These are phyloP conservation scores for Cetonia aurata DNA, from an alignment of 2,888 invertebrate species.

Conservation along the genomic window DNA sequence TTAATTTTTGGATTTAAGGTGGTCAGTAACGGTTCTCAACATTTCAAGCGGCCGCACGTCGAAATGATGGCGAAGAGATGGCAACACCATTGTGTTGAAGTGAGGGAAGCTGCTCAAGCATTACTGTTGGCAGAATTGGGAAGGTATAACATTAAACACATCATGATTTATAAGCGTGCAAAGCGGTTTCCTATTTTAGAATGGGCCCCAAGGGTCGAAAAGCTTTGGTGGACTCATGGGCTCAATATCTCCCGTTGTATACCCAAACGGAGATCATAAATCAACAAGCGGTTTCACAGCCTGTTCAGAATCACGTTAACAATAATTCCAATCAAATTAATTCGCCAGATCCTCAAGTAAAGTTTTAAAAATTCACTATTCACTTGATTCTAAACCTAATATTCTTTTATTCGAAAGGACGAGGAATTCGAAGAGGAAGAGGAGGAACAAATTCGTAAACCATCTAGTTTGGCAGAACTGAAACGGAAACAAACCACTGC, in stretches of 20 bases:
- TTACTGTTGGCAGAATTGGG: slow-evolving; percentile 93
- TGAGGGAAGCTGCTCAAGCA: slow-evolving; percentile 97
- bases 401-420: slow-evolving; percentile 67
- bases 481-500: slow-evolving; percentile 97
- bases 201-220: slow-evolving; percentile 93
- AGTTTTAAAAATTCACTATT: neutral
- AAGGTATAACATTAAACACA: slow-evolving; percentile 65
- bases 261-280: slow-evolving; percentile 85
- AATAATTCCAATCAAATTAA: slow-evolving; percentile 51
- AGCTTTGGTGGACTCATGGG: slow-evolving; percentile 94
- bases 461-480: slow-evolving; percentile 86
- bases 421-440: slow-evolving; percentile 87
- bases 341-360: slow-evolving; percentile 45
- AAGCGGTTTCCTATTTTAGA: slow-evolving; percentile 61
- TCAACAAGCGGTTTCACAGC: slow-evolving; percentile 71
- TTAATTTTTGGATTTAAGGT: slow-evolving; percentile 53
- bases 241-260: slow-evolving; percentile 92
- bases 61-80: slow-evolving; percentile 98
- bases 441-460: slow-evolving; percentile 87
- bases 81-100: slow-evolving; percentile 99
- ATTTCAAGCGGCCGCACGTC: slow-evolving; percentile 94
- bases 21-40: slow-evolving; percentile 74
- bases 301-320: slow-evolving; percentile 66
- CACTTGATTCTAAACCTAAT: neutral
- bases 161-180: neutral